These are phyloP conservation scores for Artibeus lituratus DNA, from an alignment of 2,797 vertebrate species.

Conservation along the genomic window DNA sequence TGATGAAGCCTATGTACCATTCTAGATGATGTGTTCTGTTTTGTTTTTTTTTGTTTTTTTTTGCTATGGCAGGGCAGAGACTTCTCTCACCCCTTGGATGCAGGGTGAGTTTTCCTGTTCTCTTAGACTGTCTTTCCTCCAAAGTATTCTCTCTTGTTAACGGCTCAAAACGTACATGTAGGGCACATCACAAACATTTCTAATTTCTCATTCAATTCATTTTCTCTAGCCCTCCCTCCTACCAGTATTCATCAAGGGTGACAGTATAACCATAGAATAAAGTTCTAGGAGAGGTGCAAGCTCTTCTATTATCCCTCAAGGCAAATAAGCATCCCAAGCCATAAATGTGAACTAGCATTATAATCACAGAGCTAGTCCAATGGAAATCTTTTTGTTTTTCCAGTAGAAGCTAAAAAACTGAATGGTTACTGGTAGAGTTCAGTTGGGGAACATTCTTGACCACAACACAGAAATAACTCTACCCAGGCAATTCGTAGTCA, in stretches of 20 bases:
- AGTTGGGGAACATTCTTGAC: not conserved
- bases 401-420: not conserved
- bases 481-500: not conserved
- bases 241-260: not conserved
- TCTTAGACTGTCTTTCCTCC: not conserved
- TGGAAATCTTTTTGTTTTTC: not conserved
- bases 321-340: not conserved
- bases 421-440: not conserved
- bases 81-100: not conserved
- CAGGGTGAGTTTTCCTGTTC: not conserved
- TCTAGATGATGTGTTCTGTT: not conserved
- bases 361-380: not conserved
- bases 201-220: conserved; percentile 1
- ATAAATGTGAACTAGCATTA: not conserved
- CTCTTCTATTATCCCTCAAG: not conserved
- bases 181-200: not conserved
- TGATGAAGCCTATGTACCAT: not conserved
- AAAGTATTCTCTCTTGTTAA: not conserved
- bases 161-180: not conserved
- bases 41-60: too few relatives aligned
- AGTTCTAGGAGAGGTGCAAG: not conserved
- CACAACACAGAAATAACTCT: not conserved
- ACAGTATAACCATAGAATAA: not conserved
- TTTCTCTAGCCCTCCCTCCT: not conserved
- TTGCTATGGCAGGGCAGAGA: not conserved